Percentiles rank a stretch among this genome's conserved stretches.
Conservation (phyloP, 2,797 vertebrate genomes). For the Pelodytes ibericus region DNA sequence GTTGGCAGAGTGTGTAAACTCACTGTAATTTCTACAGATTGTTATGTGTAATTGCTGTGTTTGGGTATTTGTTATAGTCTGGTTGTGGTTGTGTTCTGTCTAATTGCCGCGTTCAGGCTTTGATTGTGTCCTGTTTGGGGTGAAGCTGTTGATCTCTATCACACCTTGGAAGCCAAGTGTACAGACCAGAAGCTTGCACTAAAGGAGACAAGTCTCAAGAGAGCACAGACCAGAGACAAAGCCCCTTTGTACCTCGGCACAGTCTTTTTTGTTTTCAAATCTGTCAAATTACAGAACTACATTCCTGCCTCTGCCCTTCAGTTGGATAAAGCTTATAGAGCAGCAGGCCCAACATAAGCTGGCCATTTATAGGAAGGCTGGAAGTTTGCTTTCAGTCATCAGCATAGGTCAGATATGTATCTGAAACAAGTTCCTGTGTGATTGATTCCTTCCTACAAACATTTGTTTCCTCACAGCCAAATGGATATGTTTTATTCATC, state of each 20-base stretch:
- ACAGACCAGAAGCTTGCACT: conserved; percentile 13
- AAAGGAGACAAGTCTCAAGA: conserved; percentile 30
- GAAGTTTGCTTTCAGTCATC: background rate
- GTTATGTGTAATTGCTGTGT: too few relatives aligned
- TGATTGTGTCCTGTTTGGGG: background rate
- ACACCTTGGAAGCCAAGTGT: conserved; percentile 20
- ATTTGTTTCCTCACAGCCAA: too few relatives aligned
- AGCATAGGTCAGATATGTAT: background rate
- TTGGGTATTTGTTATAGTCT: too few relatives aligned
- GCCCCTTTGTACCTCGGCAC: conserved; percentile 33
- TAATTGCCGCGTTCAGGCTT: background rate
- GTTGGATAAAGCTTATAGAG: conserved; percentile 14
- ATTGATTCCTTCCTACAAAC: too few relatives aligned
- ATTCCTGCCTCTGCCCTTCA: conserved; percentile 35
- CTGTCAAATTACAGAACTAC: conserved; percentile 28
- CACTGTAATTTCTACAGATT: too few relatives aligned
- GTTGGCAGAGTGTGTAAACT: too few relatives aligned
- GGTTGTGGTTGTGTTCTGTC: too few relatives aligned
- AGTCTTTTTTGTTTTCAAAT: conserved; percentile 29
- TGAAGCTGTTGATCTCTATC: conserved; percentile 24
- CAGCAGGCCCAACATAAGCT: conserved; percentile 11
- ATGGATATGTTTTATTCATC: too few relatives aligned
- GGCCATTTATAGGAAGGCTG: conserved; percentile 10
- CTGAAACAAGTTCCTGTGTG: too few relatives aligned
- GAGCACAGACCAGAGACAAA: conserved; percentile 23